phyloP scores from a whole-genome alignment of 2,113 vertebrate genomes.

The Manacus vitellinus region DNA sequence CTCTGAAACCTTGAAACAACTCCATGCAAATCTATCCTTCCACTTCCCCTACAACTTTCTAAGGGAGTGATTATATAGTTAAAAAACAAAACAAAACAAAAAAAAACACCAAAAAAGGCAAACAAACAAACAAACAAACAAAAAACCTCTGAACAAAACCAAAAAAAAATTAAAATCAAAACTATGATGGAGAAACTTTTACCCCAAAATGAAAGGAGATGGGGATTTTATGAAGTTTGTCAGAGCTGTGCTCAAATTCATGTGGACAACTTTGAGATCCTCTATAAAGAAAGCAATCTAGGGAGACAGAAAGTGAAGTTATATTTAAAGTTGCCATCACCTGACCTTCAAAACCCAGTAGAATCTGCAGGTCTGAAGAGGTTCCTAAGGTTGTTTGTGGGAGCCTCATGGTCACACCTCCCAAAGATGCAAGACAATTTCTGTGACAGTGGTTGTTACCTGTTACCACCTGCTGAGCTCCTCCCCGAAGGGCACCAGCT shows the following conservation, averaged over 20 bases:
- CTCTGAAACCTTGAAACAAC: neutral
- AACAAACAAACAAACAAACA: neutral
- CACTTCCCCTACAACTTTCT: neutral
- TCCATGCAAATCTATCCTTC: neutral
- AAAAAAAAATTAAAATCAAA: neutral
- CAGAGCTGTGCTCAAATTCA: neutral
- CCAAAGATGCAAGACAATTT: neutral
- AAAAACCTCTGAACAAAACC: neutral
- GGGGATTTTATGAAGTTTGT: neutral
- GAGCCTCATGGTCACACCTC: neutral
- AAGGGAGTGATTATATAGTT: accelerated
- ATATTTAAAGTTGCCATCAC: neutral
- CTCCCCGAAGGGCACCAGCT: neutral
- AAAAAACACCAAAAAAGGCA: too few relatives aligned
- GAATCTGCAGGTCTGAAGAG: neutral
- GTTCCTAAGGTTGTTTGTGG: neutral
- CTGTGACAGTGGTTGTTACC: neutral
- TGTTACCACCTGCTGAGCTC: neutral
- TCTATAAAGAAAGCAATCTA: neutral
- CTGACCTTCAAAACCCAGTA: neutral
- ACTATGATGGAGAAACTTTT: neutral
- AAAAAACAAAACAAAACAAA: neutral
- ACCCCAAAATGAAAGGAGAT: neutral
- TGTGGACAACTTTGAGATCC: neutral
- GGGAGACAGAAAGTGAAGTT: neutral